These are phyloP conservation scores for Zaprionus gabonicus DNA, from an alignment of 1,140 invertebrate genomes.

Conservation along the genomic window DNA sequence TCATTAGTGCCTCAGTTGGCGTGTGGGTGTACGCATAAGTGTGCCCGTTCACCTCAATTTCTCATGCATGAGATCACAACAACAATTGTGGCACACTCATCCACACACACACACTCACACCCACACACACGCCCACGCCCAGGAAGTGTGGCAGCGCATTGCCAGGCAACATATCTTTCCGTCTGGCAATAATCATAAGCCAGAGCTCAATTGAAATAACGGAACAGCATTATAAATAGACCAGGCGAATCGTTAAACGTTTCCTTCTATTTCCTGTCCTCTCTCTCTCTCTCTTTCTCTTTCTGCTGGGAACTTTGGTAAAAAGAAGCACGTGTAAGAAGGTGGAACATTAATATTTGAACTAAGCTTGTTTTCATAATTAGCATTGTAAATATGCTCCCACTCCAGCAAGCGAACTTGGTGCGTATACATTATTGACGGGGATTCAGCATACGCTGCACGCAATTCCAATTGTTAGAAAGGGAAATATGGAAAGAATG, in stretches of 20 bases:
- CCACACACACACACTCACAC: too few relatives aligned
- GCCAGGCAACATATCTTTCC: conserved; percentile 10
- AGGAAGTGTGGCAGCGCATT: conserved; percentile 9
- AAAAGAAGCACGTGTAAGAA: background rate
- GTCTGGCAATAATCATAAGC: conserved; percentile 13
- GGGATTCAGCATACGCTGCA: background rate
- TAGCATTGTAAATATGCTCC: background rate
- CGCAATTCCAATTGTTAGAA: background rate
- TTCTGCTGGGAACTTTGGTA: background rate
- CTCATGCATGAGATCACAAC: conserved; percentile 66
- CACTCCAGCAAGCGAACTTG: background rate
- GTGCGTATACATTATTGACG: background rate
- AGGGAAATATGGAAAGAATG: background rate
- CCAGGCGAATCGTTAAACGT: background rate
- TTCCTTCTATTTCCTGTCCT: background rate
- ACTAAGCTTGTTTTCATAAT: conserved; percentile 6
- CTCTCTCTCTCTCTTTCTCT: background rate
- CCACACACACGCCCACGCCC: background rate
- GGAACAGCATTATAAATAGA: conserved; percentile 5
- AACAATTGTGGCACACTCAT: conserved; percentile 51
- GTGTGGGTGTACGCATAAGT: conserved; percentile 39
- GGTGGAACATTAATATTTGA: background rate
- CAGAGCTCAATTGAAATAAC: conserved; percentile 11
- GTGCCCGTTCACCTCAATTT: conserved; percentile 70
- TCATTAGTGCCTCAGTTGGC: conserved; percentile 57